Evolutionary conservation across 2,797 vertebrate species (phyloP).

Genomic region (Oreortyx pictus): DNA sequence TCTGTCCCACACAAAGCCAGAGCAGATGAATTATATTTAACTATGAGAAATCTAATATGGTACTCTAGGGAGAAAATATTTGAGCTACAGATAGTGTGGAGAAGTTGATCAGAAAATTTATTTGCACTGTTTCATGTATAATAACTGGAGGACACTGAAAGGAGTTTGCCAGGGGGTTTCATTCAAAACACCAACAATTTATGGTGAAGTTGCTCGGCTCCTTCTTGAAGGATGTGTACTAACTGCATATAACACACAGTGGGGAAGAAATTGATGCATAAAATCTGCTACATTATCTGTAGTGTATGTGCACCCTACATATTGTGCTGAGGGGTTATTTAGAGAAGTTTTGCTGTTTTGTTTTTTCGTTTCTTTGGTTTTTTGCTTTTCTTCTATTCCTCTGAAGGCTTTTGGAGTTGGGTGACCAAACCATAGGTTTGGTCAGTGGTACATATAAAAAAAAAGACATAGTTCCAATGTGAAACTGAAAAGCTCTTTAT

Average conservation of each 20-base stretch:
- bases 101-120: not conserved
- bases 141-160: not conserved
- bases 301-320: not conserved
- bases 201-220: not conserved
- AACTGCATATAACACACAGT: not conserved
- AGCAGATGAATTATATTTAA: not conserved
- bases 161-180: not conserved
- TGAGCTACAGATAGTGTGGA: not conserved
- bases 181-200: not conserved
- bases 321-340: not conserved
- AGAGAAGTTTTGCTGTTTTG: not conserved
- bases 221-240: not conserved
- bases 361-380: not conserved
- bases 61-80: not conserved
- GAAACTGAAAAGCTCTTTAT: not conserved
- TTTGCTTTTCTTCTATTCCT: not conserved
- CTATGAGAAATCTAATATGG: not conserved
- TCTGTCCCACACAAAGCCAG: not conserved
- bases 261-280: not conserved
- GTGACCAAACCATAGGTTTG: not conserved
- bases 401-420: not conserved
- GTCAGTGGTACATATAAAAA: not conserved
- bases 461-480: not conserved
- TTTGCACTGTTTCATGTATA: not conserved
- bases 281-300: not conserved